Evolutionary conservation across 1,140 invertebrate species (phyloP).

Genomic region (Drosophila cardini): DNA sequence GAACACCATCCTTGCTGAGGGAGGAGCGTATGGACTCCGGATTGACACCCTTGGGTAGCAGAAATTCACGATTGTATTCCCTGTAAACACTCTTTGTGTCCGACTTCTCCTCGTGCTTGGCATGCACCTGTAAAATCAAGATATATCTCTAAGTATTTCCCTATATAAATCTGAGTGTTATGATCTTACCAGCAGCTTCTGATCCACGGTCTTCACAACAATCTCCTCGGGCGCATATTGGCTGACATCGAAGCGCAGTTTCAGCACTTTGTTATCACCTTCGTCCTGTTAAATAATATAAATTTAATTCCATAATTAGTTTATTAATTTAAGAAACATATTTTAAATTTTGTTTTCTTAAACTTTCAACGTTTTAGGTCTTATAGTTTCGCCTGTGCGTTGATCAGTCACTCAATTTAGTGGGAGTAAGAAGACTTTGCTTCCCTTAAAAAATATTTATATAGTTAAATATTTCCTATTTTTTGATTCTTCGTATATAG

Average conservation of each 20-base stretch:
- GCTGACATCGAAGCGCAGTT: constrained; percentile 96
- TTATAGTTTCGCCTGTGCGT: too few species aligned
- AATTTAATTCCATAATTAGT: background rate
- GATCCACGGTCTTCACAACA: constrained; percentile 97
- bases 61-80: constrained; percentile 98
- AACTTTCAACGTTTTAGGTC: too few species aligned
- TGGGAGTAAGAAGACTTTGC: too few species aligned
- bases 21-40: constrained; percentile 96
- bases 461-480: too few species aligned
- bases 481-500: too few species aligned
- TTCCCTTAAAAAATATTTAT: too few species aligned
- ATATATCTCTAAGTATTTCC: constrained; percentile 21
- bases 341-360: too few species aligned
- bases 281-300: constrained; percentile 88
- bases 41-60: constrained; percentile 96
- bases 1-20: constrained; percentile 95
- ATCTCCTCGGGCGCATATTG: constrained; percentile 98
- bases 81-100: constrained; percentile 97
- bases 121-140: constrained; percentile 91
- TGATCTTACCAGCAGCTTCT: constrained; percentile 94
- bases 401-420: too few species aligned
- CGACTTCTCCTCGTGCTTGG: constrained; percentile 97
- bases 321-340: too few species aligned
- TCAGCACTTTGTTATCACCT: constrained; percentile 94
- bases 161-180: background rate